Evolutionary conservation across 37 sponge, comb jelly and placozoan species (phyloP), one percentile per base, ranked within the genome.

Genomic region (Hexactinellida sp.): DNA sequence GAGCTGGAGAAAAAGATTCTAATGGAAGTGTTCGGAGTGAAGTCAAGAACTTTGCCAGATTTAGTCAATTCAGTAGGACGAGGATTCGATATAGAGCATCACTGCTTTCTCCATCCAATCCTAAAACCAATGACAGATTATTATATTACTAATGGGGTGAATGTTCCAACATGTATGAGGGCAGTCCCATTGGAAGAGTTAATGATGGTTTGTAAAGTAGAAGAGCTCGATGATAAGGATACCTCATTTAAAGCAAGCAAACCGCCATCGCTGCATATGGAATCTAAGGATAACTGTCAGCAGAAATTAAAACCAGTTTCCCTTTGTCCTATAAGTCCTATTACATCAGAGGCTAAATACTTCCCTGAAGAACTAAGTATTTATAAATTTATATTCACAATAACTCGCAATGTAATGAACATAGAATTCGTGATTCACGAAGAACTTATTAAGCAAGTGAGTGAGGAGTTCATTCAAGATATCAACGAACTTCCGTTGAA

Each of bases 31-130:
- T 63, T 63, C 30, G 30, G 30, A 21, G 76, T 63, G 13, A 63
- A 28, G 76, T 63, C 76, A 63, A 63, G 76, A 63, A 63, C 76
- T 32, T 63, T 63, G 19, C 76, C 76, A 63, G 76, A 63, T 23
- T n/a, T 63, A 28, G 76, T 63, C 5, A 63, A 63, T n/a, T 63
- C 21, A 10, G 34, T 63, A 5, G 76, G 76, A 7, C 3, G 76
- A n/a, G 76, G 76, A 25, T 63, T 21, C 13, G 76, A 63, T 23
- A 63, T 3, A n/a, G 13, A 23, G 3, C 1, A 7, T 1, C 76
- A n/a, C 3, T 21, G 13, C 19, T 10, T 63, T 28, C 5, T 7
- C 13, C 25, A 63, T 63, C 76, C 28, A 63, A 63, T 63, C 30
- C 30, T 63, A 28, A 63, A 63, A 23, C 76, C 25, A 63, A 10